Evolutionary conservation across 2,888 invertebrate genomes (phyloP), one percentile per base, ranked within the genome.

Genomic region (Napeogenes inachia): DNA sequence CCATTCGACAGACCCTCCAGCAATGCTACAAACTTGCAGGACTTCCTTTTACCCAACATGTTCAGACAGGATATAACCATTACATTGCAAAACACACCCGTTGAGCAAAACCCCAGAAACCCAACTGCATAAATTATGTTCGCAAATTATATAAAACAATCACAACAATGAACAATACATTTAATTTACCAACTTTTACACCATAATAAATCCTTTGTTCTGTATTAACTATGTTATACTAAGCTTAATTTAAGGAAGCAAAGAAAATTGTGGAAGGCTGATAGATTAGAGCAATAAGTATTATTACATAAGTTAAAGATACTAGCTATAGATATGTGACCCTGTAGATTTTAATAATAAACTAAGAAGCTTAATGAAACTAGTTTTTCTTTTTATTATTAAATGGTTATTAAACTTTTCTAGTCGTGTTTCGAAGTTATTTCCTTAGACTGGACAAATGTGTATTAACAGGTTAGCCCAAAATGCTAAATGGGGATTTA

Each of bases 11-110:
- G 95, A 30, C 92, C 93, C n/a, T 88, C 93, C 2, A 75, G 78
- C 64, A 91, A 92, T 1, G 93, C 92, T 38, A 84, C 91, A 68
- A 92, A 85, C 62, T 84, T 95, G 56, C 84, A 91, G 45, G 92
- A 93, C 75, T 95, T 95, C 80, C 81, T 93, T n/a, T 92, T 94
- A 2, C 86, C 92, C 1, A 96, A 96, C 77, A 96, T 96, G 96
- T 84, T 87, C 4, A 89, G 92, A 4, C 89, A 91, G 54, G 93
- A 94, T 70, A 81, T 95, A 59, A 91, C 84, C 13, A 92, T 96
- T 68, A 84, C 83, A 35, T 93, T 93, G 73, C 89, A 83, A 50
- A 92, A 94, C 69, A 77, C 79, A 30, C 89, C 91, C 0, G 88
- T 50, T 30, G 50, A 91, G 62, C 76, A 73, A 4, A 91, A 90